Evolutionary conservation across 2,797 vertebrate genomes (phyloP).

Genomic region (Tympanoctomys barrerae): DNA sequence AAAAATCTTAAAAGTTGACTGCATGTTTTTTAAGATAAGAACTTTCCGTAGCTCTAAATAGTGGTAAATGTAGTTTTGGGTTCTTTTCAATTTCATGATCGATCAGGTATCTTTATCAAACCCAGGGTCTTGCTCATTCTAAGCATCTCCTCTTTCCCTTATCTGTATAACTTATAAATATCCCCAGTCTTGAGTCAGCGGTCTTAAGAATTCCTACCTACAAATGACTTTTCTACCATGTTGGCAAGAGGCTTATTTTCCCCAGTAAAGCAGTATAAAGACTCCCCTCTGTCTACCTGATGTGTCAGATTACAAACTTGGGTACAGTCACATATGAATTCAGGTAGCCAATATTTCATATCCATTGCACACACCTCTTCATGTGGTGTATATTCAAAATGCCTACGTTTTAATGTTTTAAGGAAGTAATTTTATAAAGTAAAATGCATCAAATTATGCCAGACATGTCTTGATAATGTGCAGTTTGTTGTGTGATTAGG

Average conservation of each 20-base stretch:
- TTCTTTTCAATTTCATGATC: conserved; percentile 23
- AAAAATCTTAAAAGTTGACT: conserved; percentile 4
- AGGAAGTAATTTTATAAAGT: conserved; percentile 22
- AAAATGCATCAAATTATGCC: conserved; percentile 23
- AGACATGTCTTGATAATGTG: conserved; percentile 41
- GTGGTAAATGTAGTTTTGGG: not conserved
- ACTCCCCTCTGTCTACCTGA: not conserved
- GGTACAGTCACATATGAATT: not conserved
- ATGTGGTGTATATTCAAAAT: conserved; percentile 19
- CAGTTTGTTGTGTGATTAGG: conserved; percentile 15
- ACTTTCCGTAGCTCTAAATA: not conserved
- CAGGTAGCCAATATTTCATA: not conserved
- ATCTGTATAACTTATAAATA: not conserved
- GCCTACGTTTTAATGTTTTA: conserved; percentile 36
- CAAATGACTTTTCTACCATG: not conserved
- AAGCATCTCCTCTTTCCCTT: not conserved
- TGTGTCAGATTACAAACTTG: not conserved
- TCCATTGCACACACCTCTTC: not conserved
- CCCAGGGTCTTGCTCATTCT: not conserved
- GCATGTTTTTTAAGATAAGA: not conserved
- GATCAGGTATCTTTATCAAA: not conserved
- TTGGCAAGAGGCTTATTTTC: conserved; percentile 16
- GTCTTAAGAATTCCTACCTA: conserved; percentile 44
- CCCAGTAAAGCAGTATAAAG: not conserved
- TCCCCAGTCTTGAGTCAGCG: not conserved